Evolutionary conservation across 2,888 invertebrate genomes (phyloP).

Genomic region (Mythimna albipuncta): DNA sequence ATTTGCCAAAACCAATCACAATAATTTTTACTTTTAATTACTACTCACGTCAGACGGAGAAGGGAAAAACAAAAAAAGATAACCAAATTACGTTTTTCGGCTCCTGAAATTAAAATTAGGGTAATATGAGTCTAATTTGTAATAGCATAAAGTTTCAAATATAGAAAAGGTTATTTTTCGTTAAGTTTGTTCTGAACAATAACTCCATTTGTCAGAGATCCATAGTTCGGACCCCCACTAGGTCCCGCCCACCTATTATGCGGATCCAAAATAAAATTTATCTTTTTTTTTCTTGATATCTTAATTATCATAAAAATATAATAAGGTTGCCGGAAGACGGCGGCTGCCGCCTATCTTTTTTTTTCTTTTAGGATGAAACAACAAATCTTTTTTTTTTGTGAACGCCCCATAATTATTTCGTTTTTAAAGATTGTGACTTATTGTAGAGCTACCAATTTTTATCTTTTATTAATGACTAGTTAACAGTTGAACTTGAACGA

Average conservation of each 20-base stretch:
- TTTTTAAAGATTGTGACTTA: slow-evolving; percentile 27
- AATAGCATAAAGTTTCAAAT: slow-evolving; percentile 8
- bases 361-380: slow-evolving; percentile 42
- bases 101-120: not conserved
- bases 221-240: slow-evolving; percentile 74
- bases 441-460: slow-evolving; percentile 14
- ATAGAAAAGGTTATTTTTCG: not conserved
- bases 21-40: slow-evolving; percentile 89
- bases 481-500: not conserved
- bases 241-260: slow-evolving; percentile 73
- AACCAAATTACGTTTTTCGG: slow-evolving; percentile 32
- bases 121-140: slow-evolving; percentile 29
- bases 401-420: slow-evolving; percentile 41
- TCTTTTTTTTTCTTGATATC: slow-evolving; percentile 69
- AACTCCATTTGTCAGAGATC: slow-evolving; percentile 85
- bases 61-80: slow-evolving; percentile 57
- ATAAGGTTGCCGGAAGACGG: slow-evolving; percentile 64
- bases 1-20: slow-evolving; percentile 89
- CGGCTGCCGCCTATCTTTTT: slow-evolving; percentile 43
- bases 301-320: slow-evolving; percentile 76
- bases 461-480: not conserved
- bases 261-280: slow-evolving; percentile 66
- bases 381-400: slow-evolving; percentile 57
- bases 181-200: slow-evolving; percentile 67
- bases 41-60: slow-evolving; percentile 73